Conservation (phyloP, 2,113 vertebrate species). For the Bufo gargarizans region DNA sequence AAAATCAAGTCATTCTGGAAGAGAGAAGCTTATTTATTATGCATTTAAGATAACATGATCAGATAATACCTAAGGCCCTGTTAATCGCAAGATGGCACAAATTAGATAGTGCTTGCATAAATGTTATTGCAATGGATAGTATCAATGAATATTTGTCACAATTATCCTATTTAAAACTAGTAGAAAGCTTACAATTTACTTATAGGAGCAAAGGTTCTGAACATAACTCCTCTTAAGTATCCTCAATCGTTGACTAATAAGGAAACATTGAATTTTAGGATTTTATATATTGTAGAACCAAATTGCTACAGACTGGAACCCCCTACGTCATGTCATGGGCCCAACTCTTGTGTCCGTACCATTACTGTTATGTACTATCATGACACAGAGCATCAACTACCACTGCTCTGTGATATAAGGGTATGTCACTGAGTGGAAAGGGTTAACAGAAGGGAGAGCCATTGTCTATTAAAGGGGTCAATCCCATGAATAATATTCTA, state of each 20-base stretch:
- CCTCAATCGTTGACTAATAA: not conserved
- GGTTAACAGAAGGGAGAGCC: too few species aligned
- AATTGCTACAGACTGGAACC: not conserved
- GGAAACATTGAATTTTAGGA: not conserved
- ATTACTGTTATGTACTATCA: too few species aligned
- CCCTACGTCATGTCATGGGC: too few species aligned
- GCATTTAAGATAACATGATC: slow-evolving; percentile 59
- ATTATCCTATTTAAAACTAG: not conserved
- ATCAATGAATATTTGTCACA: slow-evolving; percentile 49
- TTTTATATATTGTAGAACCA: not conserved
- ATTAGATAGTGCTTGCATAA: slow-evolving; percentile 31
- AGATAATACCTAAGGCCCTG: slow-evolving; percentile 37
- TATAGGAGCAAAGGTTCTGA: not conserved
- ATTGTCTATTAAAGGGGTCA: too few species aligned
- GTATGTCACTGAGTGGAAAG: too few species aligned
- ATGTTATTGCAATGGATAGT: slow-evolving; percentile 47
- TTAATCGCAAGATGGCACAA: slow-evolving; percentile 41
- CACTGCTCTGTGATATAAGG: too few species aligned
- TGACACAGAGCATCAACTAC: too few species aligned
- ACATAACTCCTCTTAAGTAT: not conserved
- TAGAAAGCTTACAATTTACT: not conserved
- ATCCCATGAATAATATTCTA: too few species aligned
- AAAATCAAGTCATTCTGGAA: slow-evolving; percentile 61
- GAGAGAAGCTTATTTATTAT: slow-evolving; percentile 57
- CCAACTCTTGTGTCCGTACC: too few species aligned